These are phyloP conservation scores for Helobdella robusta DNA, from an alignment of 2,888 invertebrate species.

Conservation along the genomic window DNA sequence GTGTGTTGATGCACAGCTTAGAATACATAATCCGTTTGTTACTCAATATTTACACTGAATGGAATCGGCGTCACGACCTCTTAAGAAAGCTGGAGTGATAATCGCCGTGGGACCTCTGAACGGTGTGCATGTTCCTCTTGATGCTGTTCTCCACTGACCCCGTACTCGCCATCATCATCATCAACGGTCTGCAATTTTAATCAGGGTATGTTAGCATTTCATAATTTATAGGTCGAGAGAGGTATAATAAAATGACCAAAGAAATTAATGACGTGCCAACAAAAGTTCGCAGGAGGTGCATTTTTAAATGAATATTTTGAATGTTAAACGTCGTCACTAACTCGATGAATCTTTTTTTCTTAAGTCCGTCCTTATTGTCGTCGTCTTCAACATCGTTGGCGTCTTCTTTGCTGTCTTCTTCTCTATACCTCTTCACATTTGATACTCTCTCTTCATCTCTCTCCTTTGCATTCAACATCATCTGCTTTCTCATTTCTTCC, in stretches of 20 bases:
- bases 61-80: too few relatives aligned
- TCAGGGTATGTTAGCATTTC: too few relatives aligned
- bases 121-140: conserved; percentile 76
- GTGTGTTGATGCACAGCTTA: too few relatives aligned
- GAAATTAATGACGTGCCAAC: too few relatives aligned
- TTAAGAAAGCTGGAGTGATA: conserved; percentile 75
- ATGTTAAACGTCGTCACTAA: neutral
- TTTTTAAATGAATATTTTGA: neutral
- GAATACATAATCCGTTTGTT: too few relatives aligned
- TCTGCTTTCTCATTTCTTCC: conserved; percentile 64
- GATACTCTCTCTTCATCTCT: conserved; percentile 49
- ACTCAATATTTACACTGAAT: too few relatives aligned
- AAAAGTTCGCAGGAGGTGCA: too few relatives aligned
- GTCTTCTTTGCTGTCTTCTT: conserved; percentile 47
- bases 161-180: conserved; percentile 59
- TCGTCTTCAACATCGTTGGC: conserved; percentile 35
- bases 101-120: conserved; percentile 68
- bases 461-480: conserved; percentile 68
- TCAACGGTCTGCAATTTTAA: conserved; percentile 55
- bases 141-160: conserved; percentile 72
- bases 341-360: too few relatives aligned
- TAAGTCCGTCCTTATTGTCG: conserved; percentile 23
- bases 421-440: conserved; percentile 48
- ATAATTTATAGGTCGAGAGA: too few relatives aligned
- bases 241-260: too few relatives aligned